phyloP scores from a whole-genome alignment of 2,888 invertebrate species.

The Brachypalpus laphriformis region DNA sequence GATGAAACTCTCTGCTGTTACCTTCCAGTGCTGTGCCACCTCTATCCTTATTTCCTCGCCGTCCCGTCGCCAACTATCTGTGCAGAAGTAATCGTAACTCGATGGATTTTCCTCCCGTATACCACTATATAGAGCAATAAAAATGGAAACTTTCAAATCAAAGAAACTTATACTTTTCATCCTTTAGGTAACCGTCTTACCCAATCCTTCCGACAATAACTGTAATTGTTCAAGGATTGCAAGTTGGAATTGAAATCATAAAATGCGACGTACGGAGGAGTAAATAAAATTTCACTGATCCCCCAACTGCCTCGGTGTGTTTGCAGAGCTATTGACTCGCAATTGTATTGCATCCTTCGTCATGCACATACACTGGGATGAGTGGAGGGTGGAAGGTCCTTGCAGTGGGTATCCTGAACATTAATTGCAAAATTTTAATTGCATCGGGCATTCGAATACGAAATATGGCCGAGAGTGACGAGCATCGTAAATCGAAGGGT shows the following conservation, averaged over 20 bases:
- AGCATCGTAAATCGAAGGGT: constrained; percentile 23
- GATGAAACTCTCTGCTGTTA: constrained; percentile 35
- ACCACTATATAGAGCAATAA: constrained; percentile 31
- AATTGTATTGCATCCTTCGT: constrained; percentile 44
- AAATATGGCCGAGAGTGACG: constrained; percentile 36
- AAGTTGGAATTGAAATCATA: constrained; percentile 69
- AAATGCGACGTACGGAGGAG: constrained; percentile 59
- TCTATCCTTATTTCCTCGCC: background rate
- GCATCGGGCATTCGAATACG: constrained; percentile 22
- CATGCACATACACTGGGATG: background rate
- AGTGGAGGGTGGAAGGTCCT: constrained; percentile 8
- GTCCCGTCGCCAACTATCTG: constrained; percentile 28
- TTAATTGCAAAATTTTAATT: constrained; percentile 67
- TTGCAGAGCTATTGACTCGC: constrained; percentile 58
- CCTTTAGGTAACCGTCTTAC: background rate
- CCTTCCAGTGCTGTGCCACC: constrained; percentile 27
- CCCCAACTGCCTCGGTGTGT: constrained; percentile 40
- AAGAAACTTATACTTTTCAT: constrained; percentile 49
- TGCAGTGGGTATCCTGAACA: constrained; percentile 14
- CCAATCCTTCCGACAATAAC: background rate
- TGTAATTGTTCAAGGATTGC: constrained; percentile 56
- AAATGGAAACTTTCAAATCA: constrained; percentile 66
- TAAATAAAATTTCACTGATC: constrained; percentile 61
- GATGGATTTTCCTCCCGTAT: constrained; percentile 51
- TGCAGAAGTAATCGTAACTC: constrained; percentile 63